A percentile compares a stretch with the other conserved stretches of the same genome.
Evolutionary conservation across 1,140 invertebrate species (phyloP).

Genomic region (Brachystomella parvula): DNA sequence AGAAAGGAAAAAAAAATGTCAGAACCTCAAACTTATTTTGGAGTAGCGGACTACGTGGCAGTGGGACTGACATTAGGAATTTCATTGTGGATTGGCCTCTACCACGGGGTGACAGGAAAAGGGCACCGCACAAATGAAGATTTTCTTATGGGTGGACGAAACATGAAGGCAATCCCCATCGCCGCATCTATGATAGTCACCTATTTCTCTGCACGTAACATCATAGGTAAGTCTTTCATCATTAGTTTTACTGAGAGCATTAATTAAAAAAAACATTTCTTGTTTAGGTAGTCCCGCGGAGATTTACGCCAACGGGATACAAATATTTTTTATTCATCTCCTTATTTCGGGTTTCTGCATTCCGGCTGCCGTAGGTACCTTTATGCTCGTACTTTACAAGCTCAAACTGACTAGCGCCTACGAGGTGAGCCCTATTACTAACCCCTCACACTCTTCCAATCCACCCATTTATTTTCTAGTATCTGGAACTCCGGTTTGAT

Average conservation of each 20-base stretch:
- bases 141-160: constrained; percentile 8
- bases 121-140: constrained; percentile 5
- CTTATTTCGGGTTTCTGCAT: constrained; percentile 8
- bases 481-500: background rate
- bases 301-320: constrained; percentile 16
- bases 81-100: constrained; percentile 12
- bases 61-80: background rate
- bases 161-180: constrained; percentile 4
- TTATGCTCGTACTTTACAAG: constrained; percentile 26
- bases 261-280: constrained; percentile 6
- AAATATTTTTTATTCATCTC: constrained; percentile 16
- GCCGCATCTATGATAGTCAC: constrained; percentile 10
- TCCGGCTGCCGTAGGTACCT: constrained; percentile 14
- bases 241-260: background rate
- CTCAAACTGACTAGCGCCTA: constrained; percentile 30
- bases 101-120: background rate
- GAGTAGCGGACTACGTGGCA: background rate
- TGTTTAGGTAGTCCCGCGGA: constrained; percentile 24
- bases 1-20: background rate
- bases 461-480: too few species aligned
- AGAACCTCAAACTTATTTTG: background rate
- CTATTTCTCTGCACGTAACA: constrained; percentile 14
- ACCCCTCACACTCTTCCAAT: background rate
- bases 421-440: constrained; percentile 4
- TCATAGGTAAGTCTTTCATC: background rate